Evolutionary conservation across 2,113 vertebrate genomes (phyloP).

Genomic region (Grantiella picta): DNA sequence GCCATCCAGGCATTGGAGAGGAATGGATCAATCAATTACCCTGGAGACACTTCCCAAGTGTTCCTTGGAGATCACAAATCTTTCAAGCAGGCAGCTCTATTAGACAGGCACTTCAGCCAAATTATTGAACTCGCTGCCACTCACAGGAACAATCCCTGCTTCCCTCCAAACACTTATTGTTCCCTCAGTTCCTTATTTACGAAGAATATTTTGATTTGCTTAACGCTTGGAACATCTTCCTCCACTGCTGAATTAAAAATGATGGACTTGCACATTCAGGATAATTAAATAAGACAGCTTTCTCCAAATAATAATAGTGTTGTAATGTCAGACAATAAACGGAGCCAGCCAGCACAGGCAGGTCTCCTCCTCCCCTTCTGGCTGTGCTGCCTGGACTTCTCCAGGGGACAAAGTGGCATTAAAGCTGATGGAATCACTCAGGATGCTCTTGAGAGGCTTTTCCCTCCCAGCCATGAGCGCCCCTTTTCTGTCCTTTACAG

Average conservation of each 20-base stretch:
- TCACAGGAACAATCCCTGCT: neutral
- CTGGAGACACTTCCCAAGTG: neutral
- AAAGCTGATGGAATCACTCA: neutral
- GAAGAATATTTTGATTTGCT: constrained; percentile 6
- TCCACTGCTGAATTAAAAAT: neutral
- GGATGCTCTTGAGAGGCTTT: neutral
- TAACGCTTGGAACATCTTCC: neutral
- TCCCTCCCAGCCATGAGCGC: neutral
- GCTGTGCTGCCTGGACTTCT: neutral
- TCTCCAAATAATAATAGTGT: neutral
- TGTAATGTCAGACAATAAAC: neutral
- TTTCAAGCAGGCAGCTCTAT: constrained; percentile 20
- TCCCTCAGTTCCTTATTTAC: constrained; percentile 9
- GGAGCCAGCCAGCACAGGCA: neutral
- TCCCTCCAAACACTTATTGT: neutral
- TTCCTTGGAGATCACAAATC: constrained; percentile 28
- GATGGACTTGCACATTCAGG: neutral
- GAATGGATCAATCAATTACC: constrained; percentile 4
- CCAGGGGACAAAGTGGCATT: neutral
- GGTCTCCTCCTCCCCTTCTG: neutral
- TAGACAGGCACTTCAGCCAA: constrained; percentile 14
- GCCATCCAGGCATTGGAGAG: neutral
- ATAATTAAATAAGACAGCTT: constrained; percentile 1
- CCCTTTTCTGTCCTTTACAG: neutral
- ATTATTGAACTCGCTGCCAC: neutral